Evolutionary conservation across 2,113 vertebrate species (phyloP).

Genomic region (Glareola pratincola): DNA sequence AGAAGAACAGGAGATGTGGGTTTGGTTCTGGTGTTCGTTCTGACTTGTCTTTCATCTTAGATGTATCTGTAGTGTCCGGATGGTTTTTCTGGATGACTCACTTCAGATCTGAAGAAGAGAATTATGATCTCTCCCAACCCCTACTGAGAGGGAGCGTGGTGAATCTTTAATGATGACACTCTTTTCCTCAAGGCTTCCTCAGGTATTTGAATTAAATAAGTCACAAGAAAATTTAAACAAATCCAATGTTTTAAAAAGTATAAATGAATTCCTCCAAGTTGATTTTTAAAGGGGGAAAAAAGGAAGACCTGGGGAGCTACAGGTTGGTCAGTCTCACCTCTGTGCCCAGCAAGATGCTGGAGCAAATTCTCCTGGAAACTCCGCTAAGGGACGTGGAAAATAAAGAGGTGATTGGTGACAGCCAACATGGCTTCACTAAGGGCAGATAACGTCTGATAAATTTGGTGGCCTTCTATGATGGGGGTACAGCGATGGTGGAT

Average conservation of each 20-base stretch:
- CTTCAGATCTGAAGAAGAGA: conserved; percentile 6
- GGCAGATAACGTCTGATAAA: background rate
- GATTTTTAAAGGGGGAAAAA: background rate
- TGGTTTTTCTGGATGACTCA: conserved; percentile 40
- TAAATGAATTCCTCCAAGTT: background rate
- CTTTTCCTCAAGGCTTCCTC: background rate
- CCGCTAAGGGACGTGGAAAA: background rate
- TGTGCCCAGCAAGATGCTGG: background rate
- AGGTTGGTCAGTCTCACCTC: background rate
- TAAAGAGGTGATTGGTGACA: background rate
- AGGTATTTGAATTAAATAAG: background rate
- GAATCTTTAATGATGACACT: conserved; percentile 13
- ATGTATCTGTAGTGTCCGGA: background rate
- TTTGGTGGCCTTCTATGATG: background rate
- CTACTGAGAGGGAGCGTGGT: background rate
- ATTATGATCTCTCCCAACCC: background rate
- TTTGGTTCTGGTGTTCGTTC: background rate
- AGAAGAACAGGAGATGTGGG: background rate
- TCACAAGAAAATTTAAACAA: background rate
- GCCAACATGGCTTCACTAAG: background rate
- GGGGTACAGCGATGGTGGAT: background rate
- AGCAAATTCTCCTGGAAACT: background rate
- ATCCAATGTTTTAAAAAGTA: background rate
- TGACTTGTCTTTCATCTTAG: conserved; percentile 10
- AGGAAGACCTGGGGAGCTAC: background rate